These are phyloP conservation scores for Labeo catla DNA, from an alignment of 2,113 vertebrate genomes.

Conservation along the genomic window DNA sequence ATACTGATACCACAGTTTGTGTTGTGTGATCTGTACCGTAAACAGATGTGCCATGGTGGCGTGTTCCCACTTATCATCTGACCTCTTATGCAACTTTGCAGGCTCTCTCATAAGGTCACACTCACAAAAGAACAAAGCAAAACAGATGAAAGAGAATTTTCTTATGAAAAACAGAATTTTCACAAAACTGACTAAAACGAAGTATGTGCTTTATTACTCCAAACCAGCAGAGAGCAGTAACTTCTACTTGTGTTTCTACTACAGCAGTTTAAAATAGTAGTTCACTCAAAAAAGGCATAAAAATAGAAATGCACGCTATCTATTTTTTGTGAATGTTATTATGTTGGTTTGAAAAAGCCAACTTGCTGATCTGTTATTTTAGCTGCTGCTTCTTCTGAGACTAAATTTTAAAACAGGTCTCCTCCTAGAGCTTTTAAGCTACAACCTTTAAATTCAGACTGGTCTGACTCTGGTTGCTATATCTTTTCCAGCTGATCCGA, in stretches of 20 bases:
- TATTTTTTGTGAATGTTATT: not conserved
- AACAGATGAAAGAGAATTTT: conserved; percentile 18
- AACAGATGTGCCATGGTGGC: not conserved
- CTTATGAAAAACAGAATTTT: conserved; percentile 11
- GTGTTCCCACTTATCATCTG: conserved; percentile 59
- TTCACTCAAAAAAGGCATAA: not conserved
- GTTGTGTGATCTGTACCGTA: conserved; percentile 4
- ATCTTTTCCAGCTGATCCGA: too few species aligned
- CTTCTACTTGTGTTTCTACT: not conserved
- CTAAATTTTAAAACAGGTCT: too few species aligned
- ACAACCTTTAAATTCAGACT: too few species aligned
- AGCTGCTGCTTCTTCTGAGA: too few species aligned
- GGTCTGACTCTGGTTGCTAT: too few species aligned
- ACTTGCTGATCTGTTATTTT: too few species aligned
- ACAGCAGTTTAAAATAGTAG: not conserved
- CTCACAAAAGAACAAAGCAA: conserved; percentile 6
- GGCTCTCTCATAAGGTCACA: conserved; percentile 17
- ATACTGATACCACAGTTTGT: not conserved
- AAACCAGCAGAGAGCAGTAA: not conserved
- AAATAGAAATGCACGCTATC: not conserved
- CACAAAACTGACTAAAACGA: not conserved
- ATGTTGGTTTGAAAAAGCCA: not conserved
- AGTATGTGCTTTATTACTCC: not conserved
- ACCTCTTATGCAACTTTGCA: conserved; percentile 53
- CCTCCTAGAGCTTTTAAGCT: too few species aligned